These are phyloP conservation scores for Brachionus angularis DNA, from an alignment of 1,140 invertebrate genomes.

Conservation along the genomic window DNA sequence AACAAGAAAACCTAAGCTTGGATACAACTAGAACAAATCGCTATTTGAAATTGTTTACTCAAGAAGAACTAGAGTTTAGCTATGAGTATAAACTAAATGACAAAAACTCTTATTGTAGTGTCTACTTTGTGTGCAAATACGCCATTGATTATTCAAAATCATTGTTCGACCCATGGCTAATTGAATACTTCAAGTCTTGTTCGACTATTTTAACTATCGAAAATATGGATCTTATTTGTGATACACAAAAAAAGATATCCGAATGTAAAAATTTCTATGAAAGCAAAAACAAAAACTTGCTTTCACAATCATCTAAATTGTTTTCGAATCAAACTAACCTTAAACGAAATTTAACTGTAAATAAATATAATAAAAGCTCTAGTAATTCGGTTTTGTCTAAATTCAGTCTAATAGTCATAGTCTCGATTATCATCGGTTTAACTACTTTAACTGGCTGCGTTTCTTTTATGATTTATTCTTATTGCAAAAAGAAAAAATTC, in stretches of 20 bases:
- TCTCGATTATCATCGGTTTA: too few species aligned
- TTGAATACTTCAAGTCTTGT: conserved; percentile 15
- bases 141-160: not conserved
- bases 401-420: too few species aligned
- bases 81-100: not conserved
- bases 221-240: conserved; percentile 10
- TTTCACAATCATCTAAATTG: too few species aligned
- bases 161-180: not conserved
- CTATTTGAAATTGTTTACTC: not conserved
- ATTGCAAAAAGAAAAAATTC: too few species aligned
- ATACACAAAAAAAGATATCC: not conserved
- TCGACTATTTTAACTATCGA: not conserved
- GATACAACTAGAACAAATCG: not conserved
- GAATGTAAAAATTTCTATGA: not conserved
- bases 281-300: too few species aligned
- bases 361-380: too few species aligned
- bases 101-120: conserved; percentile 6
- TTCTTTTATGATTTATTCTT: too few species aligned
- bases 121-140: conserved; percentile 28
- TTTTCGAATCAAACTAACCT: too few species aligned
- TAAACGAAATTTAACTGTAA: too few species aligned
- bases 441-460: too few species aligned
- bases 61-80: not conserved
- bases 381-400: too few species aligned
- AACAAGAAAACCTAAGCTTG: not conserved